Base-by-base conservation (phyloP, 2,888 invertebrate genomes). In the Thecophora atra region DNA sequence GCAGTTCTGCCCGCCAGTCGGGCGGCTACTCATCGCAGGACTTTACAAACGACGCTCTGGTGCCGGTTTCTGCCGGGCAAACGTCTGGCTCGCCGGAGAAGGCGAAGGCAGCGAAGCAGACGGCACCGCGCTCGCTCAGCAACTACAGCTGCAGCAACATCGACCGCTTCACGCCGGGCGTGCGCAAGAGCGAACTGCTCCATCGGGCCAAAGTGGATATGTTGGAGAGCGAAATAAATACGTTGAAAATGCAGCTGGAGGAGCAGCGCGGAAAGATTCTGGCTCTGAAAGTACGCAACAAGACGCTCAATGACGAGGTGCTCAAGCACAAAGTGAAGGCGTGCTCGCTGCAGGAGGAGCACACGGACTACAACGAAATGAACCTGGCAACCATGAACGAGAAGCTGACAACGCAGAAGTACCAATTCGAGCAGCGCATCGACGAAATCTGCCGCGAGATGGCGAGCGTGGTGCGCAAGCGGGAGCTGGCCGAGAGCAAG, bases 271-370 rank as follows among this genome's bases (percentile, higher is more conserved):
- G 87, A 73, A 93, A 91, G 81, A 81, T 91, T 1, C 91, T 92
- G n/a, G 91, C 90, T 0, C 86, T 90, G 0, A 91, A 89, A 81
- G 91, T 92, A 42, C 89, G 94, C 77, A 89, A 91, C 72, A 90
- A 89, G 80, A 91, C 91, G 67, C 84, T 94, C 26, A 92, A 92
- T 78, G 89, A 89, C 72, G 93, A 94, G 74, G 83, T 89, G 17
- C 86, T 86, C 1, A 87, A 86, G 0, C 85, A 89, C 42, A 90
- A 91, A 80, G 88, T 89, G 47, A 92, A 91, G 78, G 87, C 91
- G 74, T 87, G 87, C 52, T 89, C 90, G 1, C 84, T 91, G 73
- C n/a, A n/a, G n/a, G 88, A 89, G 30, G 91, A 91, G 74, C 91
- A 92, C 80, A 89, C 89, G 70, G 89, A 88, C 44, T 89, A 89